Evolutionary conservation across 2,113 vertebrate genomes (phyloP), one percentile per base, ranked within the genome.

Genomic region (Lagopus muta): DNA sequence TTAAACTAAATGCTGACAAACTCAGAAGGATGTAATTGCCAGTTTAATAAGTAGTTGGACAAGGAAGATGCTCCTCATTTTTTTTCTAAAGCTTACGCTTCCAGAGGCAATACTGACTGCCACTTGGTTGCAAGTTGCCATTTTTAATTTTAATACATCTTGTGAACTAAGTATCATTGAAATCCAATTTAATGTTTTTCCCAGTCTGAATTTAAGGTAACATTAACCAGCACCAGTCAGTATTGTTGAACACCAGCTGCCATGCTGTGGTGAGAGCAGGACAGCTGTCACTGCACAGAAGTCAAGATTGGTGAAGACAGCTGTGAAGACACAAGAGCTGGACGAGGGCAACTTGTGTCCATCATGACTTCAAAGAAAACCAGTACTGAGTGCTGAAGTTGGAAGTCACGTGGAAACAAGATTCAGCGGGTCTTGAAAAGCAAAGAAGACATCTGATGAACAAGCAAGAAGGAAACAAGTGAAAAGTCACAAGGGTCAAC

Each of bases 391-490:
- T 66, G 72, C 64, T 86, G 69, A 94, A 83, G 60, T 45, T 70
- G 40, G 7, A 87, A 82, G 45, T 62, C 3, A 2, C 21, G 10
- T 0, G 1, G 72, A 20, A 90, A 86, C 14, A 67, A 71, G 64
- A 69, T 5, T 3, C 72, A 2, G 8, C 1, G 8, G 13, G 32
- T 58, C 82, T 84, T 66, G n/a, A 65, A 86, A 86, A 77, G 76
- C 64, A 88, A 78, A 88, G 17, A 24, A 74, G 79, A 77, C 10
- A 38, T 38, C 72, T 40, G 52, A 93, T 40, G 32, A 84, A 65
- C n/a, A 54, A 88, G 47, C 84, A 92, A 92, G 94, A 91, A 36
- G 6, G 61, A 77, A 96, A 89, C 74, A 87, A 93, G 87, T 82
- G 77, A 94, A 92, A 90, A 82, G 57, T 69, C 47, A 88, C 27